These are phyloP conservation scores for Pseudomyrmex cubaensis DNA, from an alignment of 1,140 invertebrate genomes.

Conservation along the genomic window DNA sequence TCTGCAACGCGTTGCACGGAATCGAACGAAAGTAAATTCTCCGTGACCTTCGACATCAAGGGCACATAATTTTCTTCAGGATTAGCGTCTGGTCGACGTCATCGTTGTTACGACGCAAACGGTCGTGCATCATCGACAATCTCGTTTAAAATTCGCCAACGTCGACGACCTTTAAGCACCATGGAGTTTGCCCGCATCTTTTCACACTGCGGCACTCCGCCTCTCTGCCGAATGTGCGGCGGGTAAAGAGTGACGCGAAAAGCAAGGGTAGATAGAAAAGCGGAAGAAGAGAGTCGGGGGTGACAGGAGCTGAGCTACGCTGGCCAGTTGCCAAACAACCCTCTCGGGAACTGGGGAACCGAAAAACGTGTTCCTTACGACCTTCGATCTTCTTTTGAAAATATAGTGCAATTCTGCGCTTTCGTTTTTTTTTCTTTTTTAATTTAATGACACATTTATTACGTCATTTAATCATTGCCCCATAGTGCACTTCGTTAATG, in stretches of 20 bases:
- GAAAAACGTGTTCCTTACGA: conserved; percentile 67
- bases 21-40: background rate
- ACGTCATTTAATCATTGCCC: background rate
- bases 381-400: conserved; percentile 43
- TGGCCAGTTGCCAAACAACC: conserved; percentile 71
- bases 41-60: conserved; percentile 1
- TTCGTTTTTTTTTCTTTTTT: background rate
- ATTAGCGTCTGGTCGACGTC: conserved; percentile 39
- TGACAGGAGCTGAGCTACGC: conserved; percentile 63
- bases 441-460: conserved; percentile 12
- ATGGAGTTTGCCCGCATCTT: conserved; percentile 70
- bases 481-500: no score
- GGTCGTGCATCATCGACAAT: conserved; percentile 67
- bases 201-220: conserved; percentile 47
- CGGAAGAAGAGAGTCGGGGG: conserved; percentile 15
- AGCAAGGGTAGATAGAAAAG: conserved; percentile 46
- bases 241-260: conserved; percentile 34
- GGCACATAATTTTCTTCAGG: conserved; percentile 68
- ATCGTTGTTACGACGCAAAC: conserved; percentile 39
- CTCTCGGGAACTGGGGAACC: conserved; percentile 42
- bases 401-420: conserved; percentile 37
- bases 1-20: no score
- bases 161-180: conserved; percentile 75
- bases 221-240: background rate
- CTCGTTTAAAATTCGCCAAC: conserved; percentile 79